Evolutionary conservation across 2,797 vertebrate genomes (phyloP).

Genomic region (Chrysocyon brachyurus): DNA sequence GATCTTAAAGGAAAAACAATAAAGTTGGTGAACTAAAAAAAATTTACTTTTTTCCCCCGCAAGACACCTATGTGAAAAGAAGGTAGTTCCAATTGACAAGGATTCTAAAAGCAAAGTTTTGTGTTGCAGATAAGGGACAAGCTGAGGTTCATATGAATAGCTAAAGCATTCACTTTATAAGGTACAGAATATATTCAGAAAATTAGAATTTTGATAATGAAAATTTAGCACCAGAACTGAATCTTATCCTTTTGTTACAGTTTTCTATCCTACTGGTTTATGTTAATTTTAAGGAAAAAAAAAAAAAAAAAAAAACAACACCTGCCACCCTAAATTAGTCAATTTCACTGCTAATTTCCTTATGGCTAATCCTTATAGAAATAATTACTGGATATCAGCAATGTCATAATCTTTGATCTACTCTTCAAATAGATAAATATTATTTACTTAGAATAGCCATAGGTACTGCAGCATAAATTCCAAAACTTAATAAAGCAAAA

Average conservation of each 20-base stretch:
- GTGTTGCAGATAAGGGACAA: not conserved
- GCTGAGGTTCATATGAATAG: not conserved
- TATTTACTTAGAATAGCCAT: not conserved
- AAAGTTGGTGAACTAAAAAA: not conserved
- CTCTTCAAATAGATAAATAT: not conserved
- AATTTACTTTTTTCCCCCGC: not conserved
- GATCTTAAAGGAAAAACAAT: not conserved
- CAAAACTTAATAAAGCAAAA: not conserved
- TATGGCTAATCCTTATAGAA: constrained; percentile 6
- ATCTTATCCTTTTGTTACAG: not conserved
- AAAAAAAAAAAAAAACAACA: not conserved
- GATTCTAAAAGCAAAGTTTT: not conserved
- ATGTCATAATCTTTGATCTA: not conserved
- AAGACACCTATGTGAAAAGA: not conserved
- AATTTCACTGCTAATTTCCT: not conserved
- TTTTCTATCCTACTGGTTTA: not conserved
- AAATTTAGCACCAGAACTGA: not conserved
- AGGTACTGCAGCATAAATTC: not conserved
- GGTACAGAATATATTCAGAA: rapidly evolving
- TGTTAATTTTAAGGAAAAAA: not conserved
- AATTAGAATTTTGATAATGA: not conserved
- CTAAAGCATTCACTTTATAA: not conserved
- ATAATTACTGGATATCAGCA: constrained; percentile 7
- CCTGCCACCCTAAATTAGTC: not conserved
- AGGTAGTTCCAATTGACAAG: not conserved